phyloP scores from a whole-genome alignment of 2,888 invertebrate species.

The Drosophila anomalipes region DNA sequence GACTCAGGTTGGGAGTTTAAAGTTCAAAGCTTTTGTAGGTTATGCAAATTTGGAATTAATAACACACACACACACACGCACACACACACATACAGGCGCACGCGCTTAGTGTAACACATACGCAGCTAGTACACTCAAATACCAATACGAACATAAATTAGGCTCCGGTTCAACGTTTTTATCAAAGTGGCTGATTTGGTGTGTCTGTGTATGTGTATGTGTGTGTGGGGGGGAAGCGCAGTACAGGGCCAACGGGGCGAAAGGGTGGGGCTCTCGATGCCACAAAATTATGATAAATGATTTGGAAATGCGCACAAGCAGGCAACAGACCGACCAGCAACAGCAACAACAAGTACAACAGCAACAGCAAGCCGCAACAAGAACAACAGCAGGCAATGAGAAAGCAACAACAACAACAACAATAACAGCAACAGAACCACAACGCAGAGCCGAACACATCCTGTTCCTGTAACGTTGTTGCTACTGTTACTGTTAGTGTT shows the following conservation, averaged over 20 bases:
- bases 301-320: slow-evolving; percentile 80
- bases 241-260: slow-evolving; percentile 15
- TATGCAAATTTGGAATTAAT: slow-evolving; percentile 81
- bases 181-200: slow-evolving; percentile 58
- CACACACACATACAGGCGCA: slow-evolving; percentile 17
- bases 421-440: slow-evolving; percentile 55
- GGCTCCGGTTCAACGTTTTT: slow-evolving; percentile 77
- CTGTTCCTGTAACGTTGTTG: slow-evolving; percentile 66
- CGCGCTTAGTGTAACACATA: slow-evolving; percentile 8
- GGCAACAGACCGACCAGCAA: slow-evolving; percentile 57
- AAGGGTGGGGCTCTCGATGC: slow-evolving; percentile 60
- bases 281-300: slow-evolving; percentile 80
- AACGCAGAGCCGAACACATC: slow-evolving; percentile 81
- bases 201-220: slow-evolving; percentile 1
- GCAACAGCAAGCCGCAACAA: background rate
- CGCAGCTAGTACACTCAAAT: slow-evolving; percentile 47
- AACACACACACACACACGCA: slow-evolving; percentile 54
- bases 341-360: slow-evolving; percentile 26
- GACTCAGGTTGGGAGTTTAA: slow-evolving; percentile 66
- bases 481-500: slow-evolving; percentile 23
- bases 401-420: slow-evolving; percentile 22
- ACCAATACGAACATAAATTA: slow-evolving; percentile 78
- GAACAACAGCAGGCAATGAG: background rate
- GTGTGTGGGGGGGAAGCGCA: slow-evolving; percentile 8
- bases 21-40: slow-evolving; percentile 79